Evolutionary conservation across 2,113 vertebrate species (phyloP).

Genomic region (Chionodraco myersi): DNA sequence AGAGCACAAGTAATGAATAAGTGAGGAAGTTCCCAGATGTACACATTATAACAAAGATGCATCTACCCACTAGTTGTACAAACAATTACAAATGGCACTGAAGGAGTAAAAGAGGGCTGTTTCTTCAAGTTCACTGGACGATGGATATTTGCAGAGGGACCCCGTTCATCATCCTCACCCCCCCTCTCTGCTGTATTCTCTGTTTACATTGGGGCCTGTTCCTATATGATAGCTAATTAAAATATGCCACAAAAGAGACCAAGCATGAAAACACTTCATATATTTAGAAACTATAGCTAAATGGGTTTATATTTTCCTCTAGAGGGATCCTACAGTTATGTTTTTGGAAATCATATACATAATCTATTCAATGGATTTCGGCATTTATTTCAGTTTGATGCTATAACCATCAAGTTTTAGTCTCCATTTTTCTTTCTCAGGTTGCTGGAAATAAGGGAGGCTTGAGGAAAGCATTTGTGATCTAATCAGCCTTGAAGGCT

Average conservation of each 20-base stretch:
- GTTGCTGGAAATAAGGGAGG: neutral
- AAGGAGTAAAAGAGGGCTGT: conserved; percentile 37
- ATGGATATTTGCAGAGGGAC: conserved; percentile 39
- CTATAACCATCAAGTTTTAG: neutral
- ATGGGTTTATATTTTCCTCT: neutral
- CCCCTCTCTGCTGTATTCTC: conserved; percentile 33
- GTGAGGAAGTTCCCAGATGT: conserved; percentile 53
- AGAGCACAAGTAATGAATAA: conserved; percentile 74
- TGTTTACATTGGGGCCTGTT: conserved; percentile 38
- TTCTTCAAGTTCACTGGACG: conserved; percentile 61
- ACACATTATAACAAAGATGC: conserved; percentile 65
- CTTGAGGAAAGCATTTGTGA: neutral
- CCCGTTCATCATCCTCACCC: conserved; percentile 54
- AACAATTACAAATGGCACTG: conserved; percentile 51
- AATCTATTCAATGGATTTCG: neutral
- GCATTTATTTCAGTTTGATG: neutral
- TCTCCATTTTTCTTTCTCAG: neutral
- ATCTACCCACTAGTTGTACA: conserved; percentile 41
- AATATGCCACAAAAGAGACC: conserved; percentile 37
- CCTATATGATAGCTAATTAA: conserved; percentile 53
- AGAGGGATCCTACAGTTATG: neutral
- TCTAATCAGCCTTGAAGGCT: neutral
- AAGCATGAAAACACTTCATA: conserved; percentile 14
- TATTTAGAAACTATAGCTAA: neutral
- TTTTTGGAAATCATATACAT: neutral